Conservation (phyloP, 2,113 vertebrate species). For the Zosterops pallidus region DNA sequence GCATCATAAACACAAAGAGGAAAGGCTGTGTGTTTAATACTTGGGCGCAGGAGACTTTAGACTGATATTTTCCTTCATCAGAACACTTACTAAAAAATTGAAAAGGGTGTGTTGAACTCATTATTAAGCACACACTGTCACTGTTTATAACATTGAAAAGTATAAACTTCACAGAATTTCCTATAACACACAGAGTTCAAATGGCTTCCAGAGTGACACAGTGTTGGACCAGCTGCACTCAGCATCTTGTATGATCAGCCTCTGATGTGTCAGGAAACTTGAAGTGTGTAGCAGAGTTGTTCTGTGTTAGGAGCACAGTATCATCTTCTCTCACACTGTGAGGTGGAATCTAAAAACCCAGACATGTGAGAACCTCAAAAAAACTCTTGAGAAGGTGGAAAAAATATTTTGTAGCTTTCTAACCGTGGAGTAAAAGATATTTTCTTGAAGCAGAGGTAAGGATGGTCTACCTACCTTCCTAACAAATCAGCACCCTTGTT, state of each 20-base stretch:
- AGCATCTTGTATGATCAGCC: neutral
- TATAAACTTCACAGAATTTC: neutral
- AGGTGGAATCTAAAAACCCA: neutral
- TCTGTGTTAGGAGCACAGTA: neutral
- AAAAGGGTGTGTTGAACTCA: rapidly evolving
- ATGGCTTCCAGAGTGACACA: neutral
- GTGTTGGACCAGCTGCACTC: neutral
- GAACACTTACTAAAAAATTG: neutral
- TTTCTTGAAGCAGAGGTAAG: neutral
- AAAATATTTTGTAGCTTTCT: neutral
- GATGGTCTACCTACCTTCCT: neutral
- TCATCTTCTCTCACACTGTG: neutral
- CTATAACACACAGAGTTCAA: neutral
- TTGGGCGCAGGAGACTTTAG: neutral
- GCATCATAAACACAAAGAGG: neutral
- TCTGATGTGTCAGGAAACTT: neutral
- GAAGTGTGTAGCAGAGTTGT: neutral
- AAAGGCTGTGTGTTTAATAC: neutral
- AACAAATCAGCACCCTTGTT: neutral
- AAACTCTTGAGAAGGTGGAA: neutral
- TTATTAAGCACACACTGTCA: neutral
- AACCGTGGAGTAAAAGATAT: neutral
- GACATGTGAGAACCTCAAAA: neutral
- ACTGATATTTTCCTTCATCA: neutral
- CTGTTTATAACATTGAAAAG: neutral